Evolutionary conservation across 2,888 invertebrate genomes (phyloP), one percentile per base, ranked within the genome.

Genomic region (Macaria liturata): DNA sequence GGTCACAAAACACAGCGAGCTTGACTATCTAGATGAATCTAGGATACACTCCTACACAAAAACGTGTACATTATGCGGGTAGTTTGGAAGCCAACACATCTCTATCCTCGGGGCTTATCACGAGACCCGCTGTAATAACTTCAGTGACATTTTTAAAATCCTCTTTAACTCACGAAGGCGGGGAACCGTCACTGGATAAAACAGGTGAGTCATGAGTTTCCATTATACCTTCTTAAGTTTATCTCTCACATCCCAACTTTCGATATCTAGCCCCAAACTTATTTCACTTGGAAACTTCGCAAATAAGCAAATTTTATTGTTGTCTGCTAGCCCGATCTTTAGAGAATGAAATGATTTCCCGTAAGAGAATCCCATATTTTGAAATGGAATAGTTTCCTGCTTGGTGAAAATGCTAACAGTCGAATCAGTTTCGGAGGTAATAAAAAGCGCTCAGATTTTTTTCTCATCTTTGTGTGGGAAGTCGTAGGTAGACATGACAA

Each of bases 31-130:
- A 59, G 48, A 49, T 54, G 54, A 40, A 4, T 37, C 8, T 42
- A 62, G 65, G 62, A 64, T 66, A 69, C 73, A 70, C 34, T 31
- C 51, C 9, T 65, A 66, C 64, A 71, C 68, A 74, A 72, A 76
- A 73, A 71, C 67, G 66, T 64, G 65, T 64, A 72, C 71, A 76
- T 9, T 42, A 42, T 9, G 42, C n/a, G 7, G 7, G 7, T 63
- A 54, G 55, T 40, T 44, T 54, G 56, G 47, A 54, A 61, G 48
- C 52, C 53, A 55, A 47, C 51, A 48, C 59, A 48, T 51, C 46
- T 59, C 61, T 63, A 60, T 61, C 57, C 46, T 51, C 54, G 44
- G 57, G 58, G 54, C 48, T 64, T 61, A 61, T 46, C 32, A 50
- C 37, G 43, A 47, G 44, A 54, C 47, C 46, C 5, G 9, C 37